Evolutionary conservation across 2,888 invertebrate species (phyloP), one percentile per base, ranked within the genome.

Genomic region (Perizoma affinitatum): DNA sequence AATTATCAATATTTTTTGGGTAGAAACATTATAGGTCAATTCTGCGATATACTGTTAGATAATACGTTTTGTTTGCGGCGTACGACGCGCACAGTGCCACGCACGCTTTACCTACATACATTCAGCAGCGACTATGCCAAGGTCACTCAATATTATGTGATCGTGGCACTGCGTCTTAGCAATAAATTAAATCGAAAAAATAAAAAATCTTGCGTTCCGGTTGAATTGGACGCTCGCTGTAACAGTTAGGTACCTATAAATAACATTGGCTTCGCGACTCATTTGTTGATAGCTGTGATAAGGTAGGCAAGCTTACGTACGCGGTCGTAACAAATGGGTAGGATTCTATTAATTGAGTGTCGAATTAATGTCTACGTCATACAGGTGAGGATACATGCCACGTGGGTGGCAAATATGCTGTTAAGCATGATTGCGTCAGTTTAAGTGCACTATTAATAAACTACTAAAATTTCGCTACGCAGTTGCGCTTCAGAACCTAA

Each of bases 101-200:
- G 72, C 72, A 72, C 70, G 67, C 70, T 71, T 69, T 66, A 70
- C 74, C 22, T 22, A 22, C 22, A 61, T 71, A 75, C 75, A 74
- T 76, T 76, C 75, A 69, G 71, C 57, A 69, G 77, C 77, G 77
- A 83, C 80, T 83, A 82, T 82, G 84, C 84, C 87, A 87, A 87
- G 87, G 87, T 82, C 86, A 74, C 63, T 64, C 72, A 71, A 74
- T 76, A 76, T 84, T 84, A 77, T 80, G 78, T 75, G 82, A 80
- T 81, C 79, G 75, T 80, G 74, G 75, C 73, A 76, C 75, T 74
- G 73, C 76, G 74, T 76, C 75, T 71, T 73, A 71, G 71, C 75
- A 77, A 82, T 82, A 82, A 77, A 78, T 78, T 76, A 73, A 70
- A 70, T 65, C 58, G 63, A 70, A 73, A 70, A 75, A 75, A 75